Conservation (phyloP, 30 jellyfish, hydroid and myxozoan species). For the Haliclystus octoradiatus region DNA sequence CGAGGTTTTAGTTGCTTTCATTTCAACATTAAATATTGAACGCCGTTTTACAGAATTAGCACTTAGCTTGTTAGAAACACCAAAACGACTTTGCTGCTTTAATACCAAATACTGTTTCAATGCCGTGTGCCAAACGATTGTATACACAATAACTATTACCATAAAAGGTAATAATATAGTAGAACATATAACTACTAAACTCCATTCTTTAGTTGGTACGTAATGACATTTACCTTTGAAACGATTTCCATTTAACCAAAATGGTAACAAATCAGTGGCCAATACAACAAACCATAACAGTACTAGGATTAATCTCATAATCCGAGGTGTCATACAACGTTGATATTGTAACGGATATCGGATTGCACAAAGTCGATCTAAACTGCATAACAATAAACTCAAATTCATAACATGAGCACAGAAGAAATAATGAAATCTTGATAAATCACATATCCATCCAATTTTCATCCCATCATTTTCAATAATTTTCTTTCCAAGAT, state of each 20-base stretch:
- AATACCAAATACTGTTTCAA: constrained; percentile 20
- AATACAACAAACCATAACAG: constrained; percentile 14
- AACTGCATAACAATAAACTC: constrained; percentile 27
- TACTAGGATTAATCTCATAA: constrained; percentile 16
- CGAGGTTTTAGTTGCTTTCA: constrained; percentile 53
- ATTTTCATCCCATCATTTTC: background rate
- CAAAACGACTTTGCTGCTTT: constrained; percentile 8
- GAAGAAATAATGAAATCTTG: constrained; percentile 48
- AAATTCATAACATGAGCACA: constrained; percentile 39
- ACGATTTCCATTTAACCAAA: constrained; percentile 10
- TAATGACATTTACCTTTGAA: constrained; percentile 22
- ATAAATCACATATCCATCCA: constrained; percentile 48
- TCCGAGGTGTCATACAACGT: constrained; percentile 15
- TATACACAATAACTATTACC: constrained; percentile 11
- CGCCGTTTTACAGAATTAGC: constrained; percentile 6
- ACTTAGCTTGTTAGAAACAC: background rate
- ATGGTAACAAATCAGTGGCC: constrained; percentile 33
- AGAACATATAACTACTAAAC: constrained; percentile 16
- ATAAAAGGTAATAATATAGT: constrained; percentile 39
- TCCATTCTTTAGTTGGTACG: constrained; percentile 53
- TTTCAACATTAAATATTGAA: constrained; percentile 18
- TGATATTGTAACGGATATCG: constrained; percentile 39
- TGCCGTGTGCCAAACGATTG: constrained; percentile 16
- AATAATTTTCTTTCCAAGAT: constrained; percentile 19
- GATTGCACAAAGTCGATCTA: constrained; percentile 46